These are phyloP conservation scores for Leptopterna dolabrata DNA, from an alignment of 2,888 invertebrate species.

Conservation along the genomic window DNA sequence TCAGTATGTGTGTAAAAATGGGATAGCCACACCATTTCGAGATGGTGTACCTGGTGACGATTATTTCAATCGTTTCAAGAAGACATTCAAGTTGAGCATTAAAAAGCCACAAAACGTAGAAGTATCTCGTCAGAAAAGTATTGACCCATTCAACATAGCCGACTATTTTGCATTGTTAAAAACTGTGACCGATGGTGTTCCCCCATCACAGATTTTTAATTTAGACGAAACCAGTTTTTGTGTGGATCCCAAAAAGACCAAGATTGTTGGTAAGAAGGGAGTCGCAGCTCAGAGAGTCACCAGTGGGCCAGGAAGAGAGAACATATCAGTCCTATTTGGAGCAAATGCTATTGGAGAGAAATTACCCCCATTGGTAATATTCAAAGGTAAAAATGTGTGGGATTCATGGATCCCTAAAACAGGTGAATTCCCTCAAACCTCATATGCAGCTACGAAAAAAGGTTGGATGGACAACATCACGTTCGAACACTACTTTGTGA, in stretches of 20 bases:
- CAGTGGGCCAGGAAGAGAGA: constrained; percentile 64
- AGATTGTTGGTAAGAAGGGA: constrained; percentile 56
- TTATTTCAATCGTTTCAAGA: background rate
- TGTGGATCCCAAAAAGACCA: constrained; percentile 60
- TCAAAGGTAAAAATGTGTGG: constrained; percentile 65
- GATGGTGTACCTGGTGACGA: background rate
- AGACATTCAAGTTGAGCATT: background rate
- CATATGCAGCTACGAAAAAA: constrained; percentile 58
- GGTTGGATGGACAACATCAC: no score
- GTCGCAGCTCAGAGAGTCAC: constrained; percentile 56
- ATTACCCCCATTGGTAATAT: constrained; percentile 65
- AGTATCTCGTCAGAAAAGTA: no score
- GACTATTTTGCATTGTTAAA: no score
- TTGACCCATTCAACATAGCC: no score
- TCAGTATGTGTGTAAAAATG: background rate
- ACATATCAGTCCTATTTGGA: constrained; percentile 33
- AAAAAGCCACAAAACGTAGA: no score
- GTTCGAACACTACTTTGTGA: no score
- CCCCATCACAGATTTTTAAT: constrained; percentile 63
- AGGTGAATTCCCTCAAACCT: constrained; percentile 3
- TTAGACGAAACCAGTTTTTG: constrained; percentile 63
- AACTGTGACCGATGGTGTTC: no score
- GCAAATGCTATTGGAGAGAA: constrained; percentile 62
- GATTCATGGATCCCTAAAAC: constrained; percentile 63
- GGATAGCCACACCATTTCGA: background rate